Evolutionary conservation across 1,140 invertebrate species (phyloP), one percentile per base, ranked within the genome.

Genomic region (Stegodyphus mimosarum): DNA sequence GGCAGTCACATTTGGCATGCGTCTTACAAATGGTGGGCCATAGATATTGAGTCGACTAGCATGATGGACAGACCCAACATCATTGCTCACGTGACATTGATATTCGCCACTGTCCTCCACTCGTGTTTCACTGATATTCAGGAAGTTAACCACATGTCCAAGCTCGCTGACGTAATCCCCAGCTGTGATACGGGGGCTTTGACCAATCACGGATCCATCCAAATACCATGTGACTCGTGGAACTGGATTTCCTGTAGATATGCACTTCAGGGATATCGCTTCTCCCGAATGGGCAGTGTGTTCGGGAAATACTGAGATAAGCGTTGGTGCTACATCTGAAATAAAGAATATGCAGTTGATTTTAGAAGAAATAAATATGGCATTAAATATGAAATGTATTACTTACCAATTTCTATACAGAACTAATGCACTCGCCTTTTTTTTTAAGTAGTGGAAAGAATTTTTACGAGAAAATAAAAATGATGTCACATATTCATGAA

Each of bases 151-250:
- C 67, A 91, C 89, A 74, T 90, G 89, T 70, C 90, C 90, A n/a
- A 89, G 87, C 0, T 76, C 70, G 5, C 88, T 89, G 10, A 87
- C 80, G 17, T 88, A 88, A 90, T 97, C 96, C 33, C 96, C 96
- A 63, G 96, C 95, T 89, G 76, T 52, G 33, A 81, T 78, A 9
- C 79, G 33, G 49, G 79, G 67, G 6, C 71, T 53, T 11, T 87
- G 78, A 6, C 67, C 81, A n/a, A 74, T 33, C 6, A 55, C n/a
- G 13, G 76, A 53, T 13, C 95, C 96, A 91, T 99, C 97, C 13
- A 98, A 92, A 90, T 95, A 95, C 97, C 97, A 99, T 6, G 94
- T 94, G 81, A 99, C 96, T 91, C 96, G 95, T 73, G 97, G 97
- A 11, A 95, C 95, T 7, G 97, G 97, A 90, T 97, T 98, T 73